Evolutionary conservation across 1,140 invertebrate genomes (phyloP), one percentile per base, ranked within the genome.

Genomic region (Magallana ariakensis): DNA sequence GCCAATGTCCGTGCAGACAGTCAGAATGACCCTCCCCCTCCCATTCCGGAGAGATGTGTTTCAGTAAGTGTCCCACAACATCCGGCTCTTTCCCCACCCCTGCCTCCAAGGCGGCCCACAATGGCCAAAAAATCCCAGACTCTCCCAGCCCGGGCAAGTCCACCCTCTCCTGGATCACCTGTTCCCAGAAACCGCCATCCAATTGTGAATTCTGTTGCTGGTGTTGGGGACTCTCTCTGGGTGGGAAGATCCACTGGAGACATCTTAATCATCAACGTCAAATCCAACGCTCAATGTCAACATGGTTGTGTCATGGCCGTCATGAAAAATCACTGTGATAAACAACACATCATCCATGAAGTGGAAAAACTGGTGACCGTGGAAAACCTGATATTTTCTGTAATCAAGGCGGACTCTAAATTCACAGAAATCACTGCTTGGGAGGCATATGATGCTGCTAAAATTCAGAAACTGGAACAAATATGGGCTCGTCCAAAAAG

Each of bases 181-280:
- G 46, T 53, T 1, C 46, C 5, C 46, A 54, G 46, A 16, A 54
- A 16, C 16, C 46, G 53, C 2, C 55, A 55, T 26, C 80, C 60
- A 9, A 70, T 13, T 81, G 86, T 89, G 8, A 80, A 85, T 60
- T 87, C 87, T n/a, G 55, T 91, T 2, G 75, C 83, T 33, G 54
- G 56, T 75, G 86, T 88, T n/a, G 83, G 83, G 8, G 87, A 88
- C 85, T 88, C 87, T 6, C 66, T 91, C 60, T 91, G 90, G 90
- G 85, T 88, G 4, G 89, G 90, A n/a, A 88, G 83, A 54, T 89
- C 83, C 82, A 26, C 60, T 85, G 90, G 90, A 0, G 89, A 91
- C 80, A 88, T 91, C 13, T 53, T 91, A 62, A 81, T 90, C 70
- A 85, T 90, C 19, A 85, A 87, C 26, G 55, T 87, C 53, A 75